Conservation (phyloP, 2,797 vertebrate species). For the Poecilia velifera region DNA sequence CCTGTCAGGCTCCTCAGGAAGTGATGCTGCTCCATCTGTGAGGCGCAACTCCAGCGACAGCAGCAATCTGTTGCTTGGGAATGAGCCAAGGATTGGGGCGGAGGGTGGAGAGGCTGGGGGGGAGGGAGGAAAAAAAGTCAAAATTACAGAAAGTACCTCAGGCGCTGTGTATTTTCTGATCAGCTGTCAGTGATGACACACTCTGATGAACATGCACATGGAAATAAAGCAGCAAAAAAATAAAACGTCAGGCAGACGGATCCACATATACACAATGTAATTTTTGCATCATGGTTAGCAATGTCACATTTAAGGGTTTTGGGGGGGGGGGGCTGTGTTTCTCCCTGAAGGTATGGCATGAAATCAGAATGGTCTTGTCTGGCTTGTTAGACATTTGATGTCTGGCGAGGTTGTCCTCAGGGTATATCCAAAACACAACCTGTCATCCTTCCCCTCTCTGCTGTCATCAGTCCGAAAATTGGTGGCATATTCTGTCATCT, state of each 20-base stretch:
- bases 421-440: conserved; percentile 62
- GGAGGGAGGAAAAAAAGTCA: conserved; percentile 34
- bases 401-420: conserved; percentile 57
- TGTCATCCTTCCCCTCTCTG: conserved; percentile 57
- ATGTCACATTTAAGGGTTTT: conserved; percentile 59
- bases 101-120: neutral
- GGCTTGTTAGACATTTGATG: conserved; percentile 74
- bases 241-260: conserved; percentile 28
- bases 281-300: conserved; percentile 76
- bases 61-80: conserved; percentile 81
- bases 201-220: conserved; percentile 58
- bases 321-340: conserved; percentile 29
- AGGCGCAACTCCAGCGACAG: conserved; percentile 75
- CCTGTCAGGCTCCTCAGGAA: conserved; percentile 80
- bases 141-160: conserved; percentile 76
- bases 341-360: conserved; percentile 58
- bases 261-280: conserved; percentile 58
- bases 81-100: conserved; percentile 65
- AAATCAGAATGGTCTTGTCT: conserved; percentile 67
- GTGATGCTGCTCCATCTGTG: conserved; percentile 81
- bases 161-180: conserved; percentile 73
- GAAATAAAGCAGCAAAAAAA: conserved; percentile 30
- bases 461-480: conserved; percentile 64
- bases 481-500: conserved; percentile 61
- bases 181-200: conserved; percentile 76